Evolutionary conservation across 2,797 vertebrate genomes (phyloP).

Genomic region (Dromococcyx pavoninus): DNA sequence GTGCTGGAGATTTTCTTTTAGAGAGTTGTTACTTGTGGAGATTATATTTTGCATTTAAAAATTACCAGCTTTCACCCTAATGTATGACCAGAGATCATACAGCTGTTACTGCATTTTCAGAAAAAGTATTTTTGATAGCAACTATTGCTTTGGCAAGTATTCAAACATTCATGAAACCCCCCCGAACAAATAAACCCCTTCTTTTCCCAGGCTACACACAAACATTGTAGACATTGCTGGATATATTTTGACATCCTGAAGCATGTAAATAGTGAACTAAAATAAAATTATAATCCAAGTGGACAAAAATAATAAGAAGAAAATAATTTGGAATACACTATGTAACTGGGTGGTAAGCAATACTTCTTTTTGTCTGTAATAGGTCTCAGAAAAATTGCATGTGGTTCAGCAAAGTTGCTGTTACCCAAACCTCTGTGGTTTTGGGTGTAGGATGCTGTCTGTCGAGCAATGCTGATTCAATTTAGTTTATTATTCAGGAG

Average conservation of each 20-base stretch:
- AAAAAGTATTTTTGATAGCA: not conserved
- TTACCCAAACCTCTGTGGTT: not conserved
- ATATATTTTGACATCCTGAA: not conserved
- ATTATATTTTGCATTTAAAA: not conserved
- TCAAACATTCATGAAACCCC: not conserved
- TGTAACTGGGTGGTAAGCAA: not conserved
- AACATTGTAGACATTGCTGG: not conserved
- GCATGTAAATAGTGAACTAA: not conserved
- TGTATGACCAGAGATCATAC: not conserved
- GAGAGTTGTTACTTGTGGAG: not conserved
- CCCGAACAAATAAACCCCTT: not conserved
- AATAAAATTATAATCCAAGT: not conserved
- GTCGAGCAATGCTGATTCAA: not conserved
- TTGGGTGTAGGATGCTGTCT: not conserved
- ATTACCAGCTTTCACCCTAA: not conserved
- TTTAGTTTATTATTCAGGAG: not conserved
- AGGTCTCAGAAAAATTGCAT: not conserved
- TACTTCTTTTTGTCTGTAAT: not conserved
- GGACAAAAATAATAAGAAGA: not conserved
- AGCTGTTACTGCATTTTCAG: not conserved
- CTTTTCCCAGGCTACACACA: not conserved
- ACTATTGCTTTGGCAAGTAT: not conserved
- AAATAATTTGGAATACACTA: not conserved
- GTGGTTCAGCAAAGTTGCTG: not conserved
- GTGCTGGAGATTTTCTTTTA: conserved; percentile 37